phyloP scores from a whole-genome alignment of 2,888 invertebrate genomes.

The Cheilosia vulpina region DNA sequence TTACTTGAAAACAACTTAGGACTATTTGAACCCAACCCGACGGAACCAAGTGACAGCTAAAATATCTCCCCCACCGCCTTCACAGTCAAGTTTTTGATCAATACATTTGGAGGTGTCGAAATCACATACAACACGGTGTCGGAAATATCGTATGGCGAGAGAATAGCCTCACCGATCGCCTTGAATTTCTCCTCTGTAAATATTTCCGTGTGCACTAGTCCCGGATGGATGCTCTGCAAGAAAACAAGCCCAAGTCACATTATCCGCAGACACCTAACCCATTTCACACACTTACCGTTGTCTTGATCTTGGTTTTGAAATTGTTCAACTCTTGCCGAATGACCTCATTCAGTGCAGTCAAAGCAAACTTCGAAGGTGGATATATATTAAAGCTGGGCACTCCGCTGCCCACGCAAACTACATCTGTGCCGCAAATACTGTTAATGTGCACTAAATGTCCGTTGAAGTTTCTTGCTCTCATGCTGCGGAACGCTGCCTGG shows the following conservation, averaged over 20 bases:
- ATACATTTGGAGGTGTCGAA: conserved; percentile 78
- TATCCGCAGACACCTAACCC: conserved; percentile 77
- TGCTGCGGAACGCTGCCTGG: conserved; percentile 84
- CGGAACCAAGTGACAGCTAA: not conserved
- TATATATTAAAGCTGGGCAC: conserved; percentile 82
- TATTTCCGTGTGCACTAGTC: conserved; percentile 83
- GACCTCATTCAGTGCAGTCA: conserved; percentile 80
- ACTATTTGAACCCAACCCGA: too few species aligned
- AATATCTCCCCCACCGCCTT: conserved; percentile 79
- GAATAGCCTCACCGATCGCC: conserved; percentile 47
- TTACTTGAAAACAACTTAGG: too few species aligned
- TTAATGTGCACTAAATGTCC: conserved; percentile 81
- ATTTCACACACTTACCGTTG: conserved; percentile 79
- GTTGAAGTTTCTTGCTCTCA: conserved; percentile 82
- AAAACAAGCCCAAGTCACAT: not conserved
- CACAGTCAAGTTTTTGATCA: conserved; percentile 79
- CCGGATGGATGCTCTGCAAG: conserved; percentile 83
- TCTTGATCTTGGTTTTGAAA: conserved; percentile 78
- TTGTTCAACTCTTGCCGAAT: conserved; percentile 81
- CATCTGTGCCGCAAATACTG: conserved; percentile 82
- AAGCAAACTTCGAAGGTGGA: conserved; percentile 80
- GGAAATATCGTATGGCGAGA: conserved; percentile 78
- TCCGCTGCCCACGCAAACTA: conserved; percentile 80
- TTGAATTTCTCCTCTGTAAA: conserved; percentile 77
- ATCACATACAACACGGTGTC: conserved; percentile 78